Evolutionary conservation across 92 coral and sea anemone species (phyloP).

Genomic region (Palythoa heliodiscus): DNA sequence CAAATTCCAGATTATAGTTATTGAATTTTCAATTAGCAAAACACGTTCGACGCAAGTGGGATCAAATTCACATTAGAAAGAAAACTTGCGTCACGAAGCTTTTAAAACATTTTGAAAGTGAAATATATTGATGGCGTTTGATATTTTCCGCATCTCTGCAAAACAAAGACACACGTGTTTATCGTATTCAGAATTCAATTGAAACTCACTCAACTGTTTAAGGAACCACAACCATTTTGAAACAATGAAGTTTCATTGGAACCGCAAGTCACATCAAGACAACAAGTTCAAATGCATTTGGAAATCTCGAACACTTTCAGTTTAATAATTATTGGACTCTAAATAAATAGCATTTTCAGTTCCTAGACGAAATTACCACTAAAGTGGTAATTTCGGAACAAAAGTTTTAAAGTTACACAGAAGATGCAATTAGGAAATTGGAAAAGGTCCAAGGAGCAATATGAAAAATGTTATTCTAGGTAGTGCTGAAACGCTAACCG

Average conservation of each 20-base stretch:
- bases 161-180: not conserved
- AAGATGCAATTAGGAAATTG: not conserved
- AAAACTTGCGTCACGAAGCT: not conserved
- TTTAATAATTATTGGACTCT: not conserved
- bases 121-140: constrained; percentile 4
- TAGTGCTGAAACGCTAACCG: not conserved
- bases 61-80: not conserved
- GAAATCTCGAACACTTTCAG: not conserved
- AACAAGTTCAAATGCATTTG: constrained; percentile 1
- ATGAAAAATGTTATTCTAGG: not conserved
- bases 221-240: not conserved
- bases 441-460: not conserved
- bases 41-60: not conserved
- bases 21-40: not conserved
- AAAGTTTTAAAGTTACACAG: not conserved
- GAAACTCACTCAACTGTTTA: not conserved
- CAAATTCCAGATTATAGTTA: not conserved
- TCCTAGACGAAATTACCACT: not conserved
- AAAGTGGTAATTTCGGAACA: not conserved
- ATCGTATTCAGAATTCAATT: not conserved
- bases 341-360: not conserved
- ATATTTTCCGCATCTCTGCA: constrained; percentile 5
- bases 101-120: not conserved
- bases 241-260: not conserved
- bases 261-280: not conserved